These are phyloP conservation scores for Acrocyrtus sp. DNA, from an alignment of 2,888 invertebrate genomes.

Conservation along the genomic window DNA sequence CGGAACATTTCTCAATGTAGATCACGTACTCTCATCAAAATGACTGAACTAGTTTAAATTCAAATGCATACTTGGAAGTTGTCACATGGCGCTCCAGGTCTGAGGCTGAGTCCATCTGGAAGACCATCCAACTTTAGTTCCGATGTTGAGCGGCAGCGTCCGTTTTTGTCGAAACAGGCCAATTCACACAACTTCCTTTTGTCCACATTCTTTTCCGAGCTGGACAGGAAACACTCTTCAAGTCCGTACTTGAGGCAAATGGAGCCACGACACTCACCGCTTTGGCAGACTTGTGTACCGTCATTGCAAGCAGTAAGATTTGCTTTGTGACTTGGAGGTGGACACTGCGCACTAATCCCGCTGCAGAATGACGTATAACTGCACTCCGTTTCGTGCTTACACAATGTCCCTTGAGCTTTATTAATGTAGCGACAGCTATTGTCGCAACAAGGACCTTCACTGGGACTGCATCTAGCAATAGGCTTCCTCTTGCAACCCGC, in stretches of 20 bases:
- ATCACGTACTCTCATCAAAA: neutral
- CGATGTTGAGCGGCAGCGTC: conserved; percentile 80
- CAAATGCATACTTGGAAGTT: conserved; percentile 83
- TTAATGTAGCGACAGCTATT: conserved; percentile 81
- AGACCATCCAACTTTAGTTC: conserved; percentile 81
- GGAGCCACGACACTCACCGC: conserved; percentile 93
- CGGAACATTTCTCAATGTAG: conserved; percentile 4
- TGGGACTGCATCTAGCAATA: conserved; percentile 90
- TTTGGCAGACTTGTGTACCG: conserved; percentile 84
- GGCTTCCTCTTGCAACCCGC: conserved; percentile 83
- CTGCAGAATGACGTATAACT: conserved; percentile 88
- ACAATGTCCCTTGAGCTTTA: conserved; percentile 73
- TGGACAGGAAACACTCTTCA: conserved; percentile 93
- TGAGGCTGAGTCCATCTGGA: conserved; percentile 82
- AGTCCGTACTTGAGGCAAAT: conserved; percentile 96
- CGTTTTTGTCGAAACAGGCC: conserved; percentile 91
- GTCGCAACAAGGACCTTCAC: conserved; percentile 97
- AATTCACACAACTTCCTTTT: conserved; percentile 92
- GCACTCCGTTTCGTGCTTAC: conserved; percentile 89
- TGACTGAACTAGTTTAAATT: neutral
- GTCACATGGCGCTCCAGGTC: conserved; percentile 98
- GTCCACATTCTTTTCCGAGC: conserved; percentile 79
- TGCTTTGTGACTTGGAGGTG: conserved; percentile 78
- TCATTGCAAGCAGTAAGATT: conserved; percentile 96
- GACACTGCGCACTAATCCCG: conserved; percentile 88